Base-by-base conservation (phyloP, 2,888 invertebrate species). In the Eupelmus urozonus region DNA sequence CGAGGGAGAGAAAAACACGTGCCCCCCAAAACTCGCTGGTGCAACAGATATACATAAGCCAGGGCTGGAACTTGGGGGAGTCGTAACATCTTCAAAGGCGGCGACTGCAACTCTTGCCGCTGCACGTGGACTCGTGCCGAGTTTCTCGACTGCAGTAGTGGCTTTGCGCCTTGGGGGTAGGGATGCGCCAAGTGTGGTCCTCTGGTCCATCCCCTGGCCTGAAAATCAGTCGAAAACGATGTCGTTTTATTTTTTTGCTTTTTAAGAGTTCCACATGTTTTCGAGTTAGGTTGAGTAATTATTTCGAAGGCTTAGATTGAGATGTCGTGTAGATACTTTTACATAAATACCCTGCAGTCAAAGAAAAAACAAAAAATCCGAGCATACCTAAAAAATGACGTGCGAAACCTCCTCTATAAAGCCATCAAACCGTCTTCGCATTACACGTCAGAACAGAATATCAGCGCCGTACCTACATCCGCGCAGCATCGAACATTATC, bases 171-270 rank as follows among this genome's bases (percentile, higher is more conserved):
- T 40, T 18, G 62, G 34, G 13, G 72, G 27, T 20, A 55, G 16
- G 40, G 74, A 63, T 45, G 76, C 81, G 75, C 67, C 83, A 80
- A 83, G 84, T 83, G 84, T 83, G 83, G 84, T 84, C 84, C 79
- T 63, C 74, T 1, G n/a, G n/a, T n/a, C n/a, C n/a, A n/a, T n/a
- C n/a, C 88, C 87, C 86, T 87, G 34, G 53, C 42, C 42, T 34
- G 3, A 18, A 76, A 1, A 69, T 25, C 16, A 67, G 42, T 23
- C 40, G 23, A 72, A 62, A 53, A 29, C 69, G 27, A 23, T 5
- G 9, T 9, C 34, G 9, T 5, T 5, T 9, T 3, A 34, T 9
- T 34, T 9, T 34, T 34, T 34, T 34, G 9, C 34, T 34, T 70
- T 34, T 34, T 34, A 34, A 34, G 77, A 42, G 60, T 77, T 42